Percentiles rank a stretch among this genome's conserved stretches.
Evolutionary conservation across 2,797 vertebrate species (phyloP).

Genomic region (Sphenopsis melanotis): DNA sequence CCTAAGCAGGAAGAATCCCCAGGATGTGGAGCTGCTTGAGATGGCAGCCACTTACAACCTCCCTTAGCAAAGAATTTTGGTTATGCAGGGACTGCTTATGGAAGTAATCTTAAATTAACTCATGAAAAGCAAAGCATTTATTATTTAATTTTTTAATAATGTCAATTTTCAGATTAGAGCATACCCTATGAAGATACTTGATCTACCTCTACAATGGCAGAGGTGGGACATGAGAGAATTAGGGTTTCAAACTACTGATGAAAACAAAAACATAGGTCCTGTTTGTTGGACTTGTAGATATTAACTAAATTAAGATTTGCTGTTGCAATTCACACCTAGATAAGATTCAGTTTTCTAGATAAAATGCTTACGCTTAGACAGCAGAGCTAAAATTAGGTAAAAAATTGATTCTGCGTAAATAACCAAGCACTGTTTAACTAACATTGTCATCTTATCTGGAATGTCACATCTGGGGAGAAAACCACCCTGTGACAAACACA

Average conservation of each 20-base stretch:
- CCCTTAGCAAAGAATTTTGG: not conserved
- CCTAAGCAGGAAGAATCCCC: not conserved
- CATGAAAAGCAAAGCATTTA: not conserved
- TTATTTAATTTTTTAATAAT: not conserved
- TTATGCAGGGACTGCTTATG: not conserved
- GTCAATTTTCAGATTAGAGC: not conserved
- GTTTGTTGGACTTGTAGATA: not conserved
- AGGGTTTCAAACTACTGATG: not conserved
- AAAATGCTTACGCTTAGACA: not conserved
- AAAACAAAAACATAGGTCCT: not conserved
- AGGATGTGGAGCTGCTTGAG: not conserved
- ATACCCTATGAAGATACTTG: not conserved
- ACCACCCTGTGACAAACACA: not conserved
- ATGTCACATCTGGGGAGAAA: not conserved
- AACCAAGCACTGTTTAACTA: not conserved
- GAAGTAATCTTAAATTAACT: not conserved
- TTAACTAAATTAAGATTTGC: not conserved
- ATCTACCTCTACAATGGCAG: not conserved
- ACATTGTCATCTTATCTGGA: not conserved
- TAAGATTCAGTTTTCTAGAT: not conserved
- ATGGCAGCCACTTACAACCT: not conserved
- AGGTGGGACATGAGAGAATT: not conserved
- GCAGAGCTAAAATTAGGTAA: not conserved
- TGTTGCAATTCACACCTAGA: not conserved
- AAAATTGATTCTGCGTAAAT: not conserved